Conservation (phyloP, 2,797 vertebrate species). For the Crenuchus spilurus region DNA sequence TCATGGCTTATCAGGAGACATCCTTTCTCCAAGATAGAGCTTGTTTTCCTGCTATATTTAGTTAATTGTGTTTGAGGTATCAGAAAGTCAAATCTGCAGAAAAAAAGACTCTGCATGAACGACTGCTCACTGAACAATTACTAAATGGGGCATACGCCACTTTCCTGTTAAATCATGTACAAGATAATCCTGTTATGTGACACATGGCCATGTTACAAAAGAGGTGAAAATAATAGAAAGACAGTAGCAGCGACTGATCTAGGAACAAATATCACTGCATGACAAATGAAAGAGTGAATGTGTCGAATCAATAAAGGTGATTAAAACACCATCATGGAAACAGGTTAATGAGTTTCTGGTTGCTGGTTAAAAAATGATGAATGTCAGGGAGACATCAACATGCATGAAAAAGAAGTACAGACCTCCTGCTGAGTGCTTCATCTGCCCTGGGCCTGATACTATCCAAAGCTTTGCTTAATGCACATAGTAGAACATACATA, state of each 20-base stretch:
- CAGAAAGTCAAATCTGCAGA: slow-evolving; percentile 15
- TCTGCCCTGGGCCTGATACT: slow-evolving; percentile 1
- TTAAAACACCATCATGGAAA: background rate
- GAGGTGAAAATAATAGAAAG: background rate
- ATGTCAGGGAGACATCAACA: slow-evolving; percentile 6
- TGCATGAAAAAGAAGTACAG: background rate
- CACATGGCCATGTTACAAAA: background rate
- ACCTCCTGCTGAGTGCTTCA: slow-evolving; percentile 1
- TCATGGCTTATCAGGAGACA: background rate
- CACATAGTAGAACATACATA: background rate
- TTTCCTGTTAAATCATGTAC: slow-evolving; percentile 21
- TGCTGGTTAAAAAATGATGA: background rate
- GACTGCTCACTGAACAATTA: slow-evolving; percentile 18
- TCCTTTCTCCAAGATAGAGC: slow-evolving; percentile 2
- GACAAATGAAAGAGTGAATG: background rate
- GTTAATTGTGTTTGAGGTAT: slow-evolving; percentile 15
- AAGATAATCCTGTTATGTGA: slow-evolving; percentile 18
- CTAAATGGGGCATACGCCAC: slow-evolving; percentile 9
- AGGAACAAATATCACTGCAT: background rate
- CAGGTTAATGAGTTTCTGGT: background rate
- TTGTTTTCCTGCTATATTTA: slow-evolving; percentile 6
- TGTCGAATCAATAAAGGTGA: background rate
- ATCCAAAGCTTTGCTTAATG: slow-evolving; percentile 10
- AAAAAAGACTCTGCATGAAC: slow-evolving; percentile 18
- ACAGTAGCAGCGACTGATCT: background rate